Evolutionary conservation across 2,113 vertebrate genomes (phyloP), one percentile per base, ranked within the genome.

Genomic region (Ptilonorhynchus violaceus): DNA sequence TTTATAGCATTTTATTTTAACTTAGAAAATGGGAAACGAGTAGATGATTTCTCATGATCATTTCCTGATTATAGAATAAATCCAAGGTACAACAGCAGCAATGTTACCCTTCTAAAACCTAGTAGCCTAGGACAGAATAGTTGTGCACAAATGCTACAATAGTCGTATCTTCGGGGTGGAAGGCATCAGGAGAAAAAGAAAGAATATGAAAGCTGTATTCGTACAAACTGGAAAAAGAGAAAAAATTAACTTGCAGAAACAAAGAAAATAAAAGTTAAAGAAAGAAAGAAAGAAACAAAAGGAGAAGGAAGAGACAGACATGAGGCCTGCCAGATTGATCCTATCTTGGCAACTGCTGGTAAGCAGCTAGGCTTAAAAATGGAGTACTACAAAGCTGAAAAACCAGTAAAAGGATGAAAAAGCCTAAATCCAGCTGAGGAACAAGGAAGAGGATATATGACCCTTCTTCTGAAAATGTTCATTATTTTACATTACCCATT

Each of bases 291-390:
- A n/a, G 10, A 77, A 39, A 53, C 7, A 62, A 59, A 81, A 77
- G 58, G 8, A 55, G 20, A 88, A 76, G n/a, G 33, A 66, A 37
- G 17, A 52, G 20, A 59, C 6, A 67, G 62, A 60, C 4, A 28
- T 0, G 0, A 15, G 10, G 30, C 23, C 31, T 78, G 39, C 13
- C 39, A 72, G 39, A 79, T 25, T 0, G 0, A 53, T 42, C 10
- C 3, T 58, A 15, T 46, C n/a, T 60, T 69, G 17, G 63, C 47
- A 53, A 18, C 7, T 0, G 0, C 28, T 75, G 14, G 10, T 41
- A 69, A 60, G 39, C 79, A 85, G 10, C 9, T 53, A 30, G 30
- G 33, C 37, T 41, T 68, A 62, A 53, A 52, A 92, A 73, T 4
- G 12, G 15, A 52, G 13, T 69, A 47, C 24, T n/a, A 42, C 4